These are phyloP conservation scores for Willowsia nigromaculata DNA, from an alignment of 2,888 invertebrate genomes.

Conservation along the genomic window DNA sequence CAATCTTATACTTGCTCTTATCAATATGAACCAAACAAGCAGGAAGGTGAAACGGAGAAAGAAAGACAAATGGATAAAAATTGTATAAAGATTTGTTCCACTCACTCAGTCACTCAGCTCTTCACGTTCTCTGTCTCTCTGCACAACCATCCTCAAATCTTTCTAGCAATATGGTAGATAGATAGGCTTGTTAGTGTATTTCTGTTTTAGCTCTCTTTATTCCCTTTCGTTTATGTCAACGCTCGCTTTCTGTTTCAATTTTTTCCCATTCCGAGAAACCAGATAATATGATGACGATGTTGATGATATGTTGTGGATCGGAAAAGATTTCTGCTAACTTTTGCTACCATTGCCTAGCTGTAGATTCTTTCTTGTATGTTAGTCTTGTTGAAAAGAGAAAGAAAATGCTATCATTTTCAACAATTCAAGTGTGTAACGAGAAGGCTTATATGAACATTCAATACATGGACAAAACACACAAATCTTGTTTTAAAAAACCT, in stretches of 20 bases:
- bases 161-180: neutral
- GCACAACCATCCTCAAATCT: neutral
- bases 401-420: conserved; percentile 60
- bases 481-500: neutral
- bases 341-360: neutral
- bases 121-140: neutral
- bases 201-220: neutral
- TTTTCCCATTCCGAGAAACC: conserved; percentile 36
- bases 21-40: conserved; percentile 28
- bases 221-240: conserved; percentile 22
- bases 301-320: conserved; percentile 37
- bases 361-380: neutral
- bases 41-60: neutral
- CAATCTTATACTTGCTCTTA: conserved; percentile 62
- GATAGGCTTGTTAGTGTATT: neutral
- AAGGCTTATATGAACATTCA: neutral
- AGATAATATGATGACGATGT: conserved; percentile 48
- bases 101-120: conserved; percentile 32
- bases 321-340: conserved; percentile 12
- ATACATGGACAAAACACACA: conserved; percentile 1
- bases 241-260: conserved; percentile 44
- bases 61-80: conserved; percentile 50
- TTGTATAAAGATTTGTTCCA: conserved; percentile 69
- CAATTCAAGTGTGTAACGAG: conserved; percentile 65
- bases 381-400: conserved; percentile 17